Evolutionary conservation across 1,140 invertebrate species (phyloP).

Genomic region (Nephila pilipes): DNA sequence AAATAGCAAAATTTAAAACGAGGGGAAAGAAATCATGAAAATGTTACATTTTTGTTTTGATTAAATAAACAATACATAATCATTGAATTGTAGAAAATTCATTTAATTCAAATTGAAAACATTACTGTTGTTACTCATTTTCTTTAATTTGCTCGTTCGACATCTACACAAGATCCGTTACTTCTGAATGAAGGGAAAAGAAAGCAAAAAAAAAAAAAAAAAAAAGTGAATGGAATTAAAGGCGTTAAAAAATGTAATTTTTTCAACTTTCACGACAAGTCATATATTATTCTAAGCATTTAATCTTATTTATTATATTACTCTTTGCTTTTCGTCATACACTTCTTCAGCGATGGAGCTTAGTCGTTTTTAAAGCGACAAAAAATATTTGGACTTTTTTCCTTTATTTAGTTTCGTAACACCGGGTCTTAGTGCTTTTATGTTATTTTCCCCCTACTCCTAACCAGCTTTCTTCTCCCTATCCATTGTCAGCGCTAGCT

Average conservation of each 20-base stretch:
- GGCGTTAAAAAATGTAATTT: background rate
- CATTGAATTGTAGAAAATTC: too few species aligned
- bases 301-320: background rate
- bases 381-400: conserved; percentile 11
- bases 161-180: background rate
- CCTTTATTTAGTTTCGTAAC: conserved; percentile 2
- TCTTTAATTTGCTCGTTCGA: background rate
- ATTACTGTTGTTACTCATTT: background rate
- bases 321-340: background rate
- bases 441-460: background rate
- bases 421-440: background rate
- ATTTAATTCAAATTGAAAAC: background rate
- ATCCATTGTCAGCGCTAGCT: background rate
- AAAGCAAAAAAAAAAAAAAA: background rate
- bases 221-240: background rate
- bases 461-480: background rate
- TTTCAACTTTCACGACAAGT: background rate
- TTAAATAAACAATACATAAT: too few species aligned
- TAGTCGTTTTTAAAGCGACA: background rate
- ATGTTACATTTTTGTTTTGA: too few species aligned
- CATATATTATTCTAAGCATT: background rate
- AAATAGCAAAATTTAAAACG: too few species aligned
- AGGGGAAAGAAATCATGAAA: too few species aligned
- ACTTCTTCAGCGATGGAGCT: background rate
- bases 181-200: background rate